Evolutionary conservation across 2,888 invertebrate species (phyloP), one percentile per base, ranked within the genome.

Genomic region (Cerastis leucographa): DNA sequence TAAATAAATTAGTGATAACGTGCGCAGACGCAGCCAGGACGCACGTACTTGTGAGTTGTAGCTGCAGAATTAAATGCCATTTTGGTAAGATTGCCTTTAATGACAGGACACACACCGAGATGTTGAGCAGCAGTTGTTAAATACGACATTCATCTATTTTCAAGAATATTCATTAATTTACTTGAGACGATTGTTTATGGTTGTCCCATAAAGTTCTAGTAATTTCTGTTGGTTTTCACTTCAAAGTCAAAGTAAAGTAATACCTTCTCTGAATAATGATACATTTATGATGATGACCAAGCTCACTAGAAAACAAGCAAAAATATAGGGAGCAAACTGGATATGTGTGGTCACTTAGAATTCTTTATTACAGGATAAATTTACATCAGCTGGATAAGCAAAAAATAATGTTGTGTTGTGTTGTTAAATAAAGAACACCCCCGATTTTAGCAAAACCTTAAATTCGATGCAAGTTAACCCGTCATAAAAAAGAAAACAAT

Each of bases 1-100:
- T 87, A 78, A 87, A 76, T 87, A 73, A 69, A 78, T 75, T 40
- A 44, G 46, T 78, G 71, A 78, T 84, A 85, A 67, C 66, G 44
- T 62, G 40, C 72, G n/a, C 71, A 59, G 74, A 25, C 68, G 14
- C 71, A 76, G 49, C 88, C 71, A 88, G 88, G 87, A 66, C 79
- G 68, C 64, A 68, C 77, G 35, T 56, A 79, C 54, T 42, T 42
- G 25, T 59, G 29, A 54, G 19, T 40, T 54, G 49, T 64, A 35
- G 65, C 74, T 54, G 67, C 71, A 62, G 67, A 79, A 77, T 79
- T 74, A 79, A 85, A 71, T 64, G 68, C n/a, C 61, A 72, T 61
- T 71, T 77, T 42, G 71, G 68, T 25, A 40, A 51, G 56, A 67
- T 62, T 46, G 29, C 35, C 9, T 74, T 49, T 59, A 71, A 68